A percentile compares a stretch with the other conserved stretches of the same genome.
Evolutionary conservation across 2,113 vertebrate species (phyloP).

Genomic region (Pholis gunnellus): DNA sequence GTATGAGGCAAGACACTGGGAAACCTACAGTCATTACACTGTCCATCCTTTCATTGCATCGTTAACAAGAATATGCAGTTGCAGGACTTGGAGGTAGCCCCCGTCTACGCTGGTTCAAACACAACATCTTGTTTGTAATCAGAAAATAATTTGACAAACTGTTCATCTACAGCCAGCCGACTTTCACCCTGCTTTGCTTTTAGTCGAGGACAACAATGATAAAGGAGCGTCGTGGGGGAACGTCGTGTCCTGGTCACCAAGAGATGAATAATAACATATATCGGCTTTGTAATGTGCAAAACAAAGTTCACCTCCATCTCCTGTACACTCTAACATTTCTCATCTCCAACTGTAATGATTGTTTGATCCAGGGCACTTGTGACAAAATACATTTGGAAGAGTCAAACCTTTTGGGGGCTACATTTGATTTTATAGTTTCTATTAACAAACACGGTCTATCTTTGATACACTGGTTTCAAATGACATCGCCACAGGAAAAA

Average conservation of each 20-base stretch:
- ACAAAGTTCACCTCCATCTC: constrained; percentile 24
- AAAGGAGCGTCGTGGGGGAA: constrained; percentile 14
- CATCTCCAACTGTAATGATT: constrained; percentile 48
- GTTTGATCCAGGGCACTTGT: constrained; percentile 82
- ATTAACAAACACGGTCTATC: constrained; percentile 29
- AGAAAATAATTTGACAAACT: constrained; percentile 30
- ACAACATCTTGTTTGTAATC: constrained; percentile 38
- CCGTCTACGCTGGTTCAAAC: constrained; percentile 64
- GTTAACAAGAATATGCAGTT: constrained; percentile 34
- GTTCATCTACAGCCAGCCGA: constrained; percentile 26
- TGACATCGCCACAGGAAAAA: constrained; percentile 29
- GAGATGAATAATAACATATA: constrained; percentile 23
- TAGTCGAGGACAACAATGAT: constrained; percentile 45
- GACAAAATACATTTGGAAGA: constrained; percentile 73
- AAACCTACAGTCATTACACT: constrained; percentile 41
- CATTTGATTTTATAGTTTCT: constrained; percentile 52
- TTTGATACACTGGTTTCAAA: constrained; percentile 53
- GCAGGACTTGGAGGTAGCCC: constrained; percentile 60
- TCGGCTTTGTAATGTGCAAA: constrained; percentile 64
- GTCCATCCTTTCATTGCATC: constrained; percentile 46
- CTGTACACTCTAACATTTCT: constrained; percentile 2
- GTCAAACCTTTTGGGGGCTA: constrained; percentile 66
- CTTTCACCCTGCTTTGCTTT: constrained; percentile 59
- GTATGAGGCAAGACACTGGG: constrained; percentile 77
- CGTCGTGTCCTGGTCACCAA: constrained; percentile 42